Percentiles rank a stretch among this genome's conserved stretches.
Evolutionary conservation across 2,797 vertebrate genomes (phyloP).

Genomic region (Etheostoma perlongum): DNA sequence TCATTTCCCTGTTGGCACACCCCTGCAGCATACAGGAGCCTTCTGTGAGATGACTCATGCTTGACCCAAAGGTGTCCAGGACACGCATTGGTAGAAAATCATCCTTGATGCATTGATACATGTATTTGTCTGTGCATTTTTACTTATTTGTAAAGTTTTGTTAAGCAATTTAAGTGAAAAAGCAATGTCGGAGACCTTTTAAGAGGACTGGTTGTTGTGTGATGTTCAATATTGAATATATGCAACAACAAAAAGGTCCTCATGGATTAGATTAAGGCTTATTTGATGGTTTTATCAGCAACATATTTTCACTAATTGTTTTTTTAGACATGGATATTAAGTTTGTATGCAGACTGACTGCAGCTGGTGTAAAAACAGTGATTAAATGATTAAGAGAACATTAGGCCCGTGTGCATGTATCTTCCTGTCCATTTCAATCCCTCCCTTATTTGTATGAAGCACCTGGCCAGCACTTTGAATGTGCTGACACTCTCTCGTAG

Average conservation of each 20-base stretch:
- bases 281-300: conserved; percentile 6
- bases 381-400: conserved; percentile 13
- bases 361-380: conserved; percentile 10
- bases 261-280: conserved; percentile 5
- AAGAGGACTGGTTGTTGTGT: not conserved
- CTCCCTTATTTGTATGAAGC: conserved; percentile 48
- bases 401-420: conserved; percentile 7
- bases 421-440: conserved; percentile 37
- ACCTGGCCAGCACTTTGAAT: conserved; percentile 62
- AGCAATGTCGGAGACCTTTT: not conserved
- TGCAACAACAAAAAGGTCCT: not conserved
- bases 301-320: not conserved
- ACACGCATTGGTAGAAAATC: conserved; percentile 15
- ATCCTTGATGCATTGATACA: not conserved
- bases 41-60: conserved; percentile 64
- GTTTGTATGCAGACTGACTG: conserved; percentile 11
- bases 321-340: conserved; percentile 2
- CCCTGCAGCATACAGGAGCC: conserved; percentile 47
- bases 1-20: conserved; percentile 64
- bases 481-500: conserved; percentile 57
- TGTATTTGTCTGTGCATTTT: not conserved
- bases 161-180: not conserved
- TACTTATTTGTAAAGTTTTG: not conserved
- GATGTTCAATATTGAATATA: not conserved
- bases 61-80: conserved; percentile 52